Conservation (phyloP, 2,113 vertebrate species). For the Cyphotilapia sp. region DNA sequence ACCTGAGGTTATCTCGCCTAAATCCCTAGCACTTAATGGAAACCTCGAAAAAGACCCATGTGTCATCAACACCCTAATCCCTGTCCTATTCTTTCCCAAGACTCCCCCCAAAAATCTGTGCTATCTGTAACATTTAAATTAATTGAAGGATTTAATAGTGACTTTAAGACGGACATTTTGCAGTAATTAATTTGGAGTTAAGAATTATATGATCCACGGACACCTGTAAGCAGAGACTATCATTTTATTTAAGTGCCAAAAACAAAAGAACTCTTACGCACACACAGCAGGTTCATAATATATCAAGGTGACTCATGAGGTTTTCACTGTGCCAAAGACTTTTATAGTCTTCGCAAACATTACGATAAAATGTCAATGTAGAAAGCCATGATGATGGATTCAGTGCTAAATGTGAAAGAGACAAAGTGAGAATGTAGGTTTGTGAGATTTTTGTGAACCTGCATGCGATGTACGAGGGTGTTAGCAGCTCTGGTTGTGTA, state of each 20-base stretch:
- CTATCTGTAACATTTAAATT: not conserved
- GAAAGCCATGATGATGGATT: not conserved
- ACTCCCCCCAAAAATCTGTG: not conserved
- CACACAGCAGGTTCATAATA: not conserved
- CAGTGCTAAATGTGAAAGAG: not conserved
- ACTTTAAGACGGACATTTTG: not conserved
- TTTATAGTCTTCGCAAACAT: not conserved
- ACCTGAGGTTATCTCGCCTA: not conserved
- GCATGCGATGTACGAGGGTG: slow-evolving; percentile 9
- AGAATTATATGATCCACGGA: not conserved
- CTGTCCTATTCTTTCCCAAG: not conserved
- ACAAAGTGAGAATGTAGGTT: not conserved
- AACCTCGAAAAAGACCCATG: not conserved
- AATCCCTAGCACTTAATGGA: not conserved
- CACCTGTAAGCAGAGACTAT: not conserved
- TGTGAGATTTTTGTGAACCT: not conserved
- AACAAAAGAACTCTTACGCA: not conserved
- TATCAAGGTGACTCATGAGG: not conserved
- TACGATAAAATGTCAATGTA: not conserved
- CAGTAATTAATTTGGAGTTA: not conserved
- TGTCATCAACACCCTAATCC: not conserved
- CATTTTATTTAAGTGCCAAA: not conserved
- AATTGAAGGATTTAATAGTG: not conserved
- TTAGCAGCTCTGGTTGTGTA: not conserved
- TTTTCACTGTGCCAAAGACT: not conserved